Conservation (phyloP, 2,797 vertebrate genomes). For the Gymnocypris eckloni region DNA sequence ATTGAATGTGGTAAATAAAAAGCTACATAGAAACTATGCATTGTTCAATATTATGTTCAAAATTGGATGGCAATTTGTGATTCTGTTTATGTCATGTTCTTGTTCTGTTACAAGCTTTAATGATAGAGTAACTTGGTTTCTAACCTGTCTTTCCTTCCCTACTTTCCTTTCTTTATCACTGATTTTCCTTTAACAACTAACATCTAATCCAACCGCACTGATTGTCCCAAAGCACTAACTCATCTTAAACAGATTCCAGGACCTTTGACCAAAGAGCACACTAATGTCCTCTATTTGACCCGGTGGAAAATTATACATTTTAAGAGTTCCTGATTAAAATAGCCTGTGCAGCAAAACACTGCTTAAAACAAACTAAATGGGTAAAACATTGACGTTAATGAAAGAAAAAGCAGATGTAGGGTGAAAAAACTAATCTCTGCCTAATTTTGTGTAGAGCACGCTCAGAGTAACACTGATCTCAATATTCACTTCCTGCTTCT, state of each 20-base stretch:
- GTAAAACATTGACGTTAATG: slow-evolving; percentile 7
- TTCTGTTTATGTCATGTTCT: not conserved
- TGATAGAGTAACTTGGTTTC: not conserved
- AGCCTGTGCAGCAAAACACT: slow-evolving; percentile 36
- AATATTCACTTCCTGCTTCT: slow-evolving; percentile 57
- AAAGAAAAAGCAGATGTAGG: slow-evolving; percentile 10
- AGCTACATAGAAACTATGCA: not conserved
- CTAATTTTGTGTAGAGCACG: slow-evolving; percentile 26
- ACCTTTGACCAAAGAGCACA: not conserved
- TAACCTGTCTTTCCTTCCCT: not conserved
- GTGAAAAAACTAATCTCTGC: not conserved
- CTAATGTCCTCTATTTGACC: not conserved
- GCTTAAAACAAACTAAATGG: slow-evolving; percentile 4
- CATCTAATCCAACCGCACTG: not conserved
- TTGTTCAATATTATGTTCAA: not conserved
- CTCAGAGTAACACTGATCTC: slow-evolving; percentile 53
- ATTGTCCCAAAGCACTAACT: not conserved
- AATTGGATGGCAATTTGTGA: not conserved
- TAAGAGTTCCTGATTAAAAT: slow-evolving; percentile 7
- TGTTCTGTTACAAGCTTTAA: not conserved
- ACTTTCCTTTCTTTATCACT: not conserved
- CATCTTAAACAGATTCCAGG: not conserved
- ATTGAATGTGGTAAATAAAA: not conserved
- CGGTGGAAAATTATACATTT: not conserved
- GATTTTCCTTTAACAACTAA: not conserved